A percentile compares a stretch with the other conserved stretches of the same genome.
These are phyloP conservation scores for Pherbina coryleti DNA, from an alignment of 2,888 invertebrate species.

Conservation along the genomic window DNA sequence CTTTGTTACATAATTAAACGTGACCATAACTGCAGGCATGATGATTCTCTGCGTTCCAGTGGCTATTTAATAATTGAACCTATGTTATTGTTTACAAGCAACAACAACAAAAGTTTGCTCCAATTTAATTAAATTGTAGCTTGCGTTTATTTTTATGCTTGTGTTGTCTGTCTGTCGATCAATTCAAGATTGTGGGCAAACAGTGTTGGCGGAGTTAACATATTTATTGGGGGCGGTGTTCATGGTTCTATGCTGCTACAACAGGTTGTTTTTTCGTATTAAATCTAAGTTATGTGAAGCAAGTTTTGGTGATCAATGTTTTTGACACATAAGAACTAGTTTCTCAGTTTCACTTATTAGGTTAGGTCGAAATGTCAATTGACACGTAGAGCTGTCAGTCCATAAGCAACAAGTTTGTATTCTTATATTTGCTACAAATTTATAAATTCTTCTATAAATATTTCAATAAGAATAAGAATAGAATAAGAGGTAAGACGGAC, in stretches of 20 bases:
- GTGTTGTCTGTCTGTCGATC: background rate
- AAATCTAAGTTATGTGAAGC: too few relatives aligned
- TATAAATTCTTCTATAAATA: too few relatives aligned
- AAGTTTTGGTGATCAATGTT: too few relatives aligned
- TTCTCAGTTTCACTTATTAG: too few relatives aligned
- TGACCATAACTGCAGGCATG: background rate
- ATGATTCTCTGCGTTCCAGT: background rate
- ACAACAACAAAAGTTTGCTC: background rate
- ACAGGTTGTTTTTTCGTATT: background rate
- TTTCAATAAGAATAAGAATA: too few relatives aligned
- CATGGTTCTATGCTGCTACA: background rate
- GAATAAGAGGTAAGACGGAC: too few relatives aligned
- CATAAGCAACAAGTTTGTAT: too few relatives aligned
- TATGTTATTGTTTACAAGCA: background rate
- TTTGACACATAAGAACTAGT: too few relatives aligned
- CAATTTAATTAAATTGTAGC: constrained; percentile 3
- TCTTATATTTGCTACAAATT: too few relatives aligned
- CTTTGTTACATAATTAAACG: too few relatives aligned
- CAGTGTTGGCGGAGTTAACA: background rate
- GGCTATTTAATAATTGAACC: constrained; percentile 4
- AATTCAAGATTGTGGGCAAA: background rate
- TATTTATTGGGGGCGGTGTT: background rate
- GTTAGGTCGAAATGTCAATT: too few relatives aligned
- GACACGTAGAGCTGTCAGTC: too few relatives aligned
- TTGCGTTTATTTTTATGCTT: background rate